Percentiles rank a stretch among this genome's conserved stretches.
phyloP scores from a whole-genome alignment of 1,140 invertebrate species.

The Acromyrmex charruanus region DNA sequence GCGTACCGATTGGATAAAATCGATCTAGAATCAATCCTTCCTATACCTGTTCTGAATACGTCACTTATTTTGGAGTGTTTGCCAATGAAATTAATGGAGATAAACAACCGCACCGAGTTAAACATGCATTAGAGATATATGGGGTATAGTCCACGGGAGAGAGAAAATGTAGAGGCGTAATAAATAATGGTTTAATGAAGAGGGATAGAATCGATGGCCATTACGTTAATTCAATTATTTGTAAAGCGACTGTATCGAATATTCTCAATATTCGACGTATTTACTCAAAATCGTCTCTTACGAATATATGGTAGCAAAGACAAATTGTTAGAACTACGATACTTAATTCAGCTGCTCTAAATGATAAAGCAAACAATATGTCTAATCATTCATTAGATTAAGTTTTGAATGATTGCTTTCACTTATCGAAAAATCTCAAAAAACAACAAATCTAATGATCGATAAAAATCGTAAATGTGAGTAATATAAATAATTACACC shows the following conservation, averaged over 20 bases:
- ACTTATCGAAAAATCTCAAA: background rate
- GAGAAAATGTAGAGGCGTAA: background rate
- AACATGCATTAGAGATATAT: conserved; percentile 51
- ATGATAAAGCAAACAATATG: conserved; percentile 9
- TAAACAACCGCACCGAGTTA: conserved; percentile 53
- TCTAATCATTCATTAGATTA: background rate
- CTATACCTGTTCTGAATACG: background rate
- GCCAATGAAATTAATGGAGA: conserved; percentile 51
- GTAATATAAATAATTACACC: background rate
- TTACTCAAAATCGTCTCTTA: conserved; percentile 6
- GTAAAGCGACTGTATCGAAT: conserved; percentile 2
- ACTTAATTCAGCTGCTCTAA: background rate
- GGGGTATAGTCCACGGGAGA: background rate
- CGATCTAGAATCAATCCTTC: conserved; percentile 32
- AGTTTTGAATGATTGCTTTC: background rate
- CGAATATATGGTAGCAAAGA: background rate
- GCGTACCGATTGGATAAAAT: conserved; percentile 23
- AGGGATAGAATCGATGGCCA: conserved; percentile 36
- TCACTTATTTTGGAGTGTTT: conserved; percentile 45
- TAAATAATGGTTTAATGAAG: conserved; percentile 54
- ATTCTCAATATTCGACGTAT: background rate
- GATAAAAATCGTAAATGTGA: background rate
- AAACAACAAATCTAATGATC: background rate
- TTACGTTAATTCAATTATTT: conserved; percentile 47
- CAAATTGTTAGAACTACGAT: conserved; percentile 11